Percentiles rank a stretch among this genome's conserved stretches.
Evolutionary conservation across 2,888 invertebrate genomes (phyloP).

Genomic region (Pollenia amentaria): DNA sequence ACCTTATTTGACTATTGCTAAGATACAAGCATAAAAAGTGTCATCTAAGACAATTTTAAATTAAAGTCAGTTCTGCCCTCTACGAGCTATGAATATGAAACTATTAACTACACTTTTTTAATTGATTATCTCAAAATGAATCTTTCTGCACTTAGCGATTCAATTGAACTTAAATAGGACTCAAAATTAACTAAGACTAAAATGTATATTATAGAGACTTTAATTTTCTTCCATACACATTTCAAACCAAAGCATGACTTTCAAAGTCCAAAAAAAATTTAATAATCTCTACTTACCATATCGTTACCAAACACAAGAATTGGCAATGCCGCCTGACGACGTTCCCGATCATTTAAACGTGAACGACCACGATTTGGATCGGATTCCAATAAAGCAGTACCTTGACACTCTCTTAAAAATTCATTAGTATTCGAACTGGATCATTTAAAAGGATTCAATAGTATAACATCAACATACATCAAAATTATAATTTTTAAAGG

Average conservation of each 20-base stretch:
- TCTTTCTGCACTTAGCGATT: too few relatives aligned
- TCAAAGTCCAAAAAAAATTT: conserved; percentile 72
- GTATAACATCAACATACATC: conserved; percentile 75
- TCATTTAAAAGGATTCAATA: conserved; percentile 66
- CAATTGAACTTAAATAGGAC: too few relatives aligned
- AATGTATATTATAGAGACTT: too few relatives aligned
- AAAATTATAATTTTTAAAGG: conserved; percentile 70
- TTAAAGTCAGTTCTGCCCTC: too few relatives aligned
- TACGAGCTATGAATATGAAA: too few relatives aligned
- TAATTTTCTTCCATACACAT: background rate
- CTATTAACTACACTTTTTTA: too few relatives aligned
- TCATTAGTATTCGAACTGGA: conserved; percentile 92
- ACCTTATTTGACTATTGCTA: too few relatives aligned
- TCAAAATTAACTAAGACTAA: too few relatives aligned
- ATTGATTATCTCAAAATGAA: too few relatives aligned
- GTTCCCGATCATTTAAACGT: conserved; percentile 91
- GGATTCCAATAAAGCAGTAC: conserved; percentile 85
- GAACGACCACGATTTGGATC: conserved; percentile 85
- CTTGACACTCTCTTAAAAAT: conserved; percentile 90
- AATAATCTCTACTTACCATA: conserved; percentile 86
- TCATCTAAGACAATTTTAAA: too few relatives aligned
- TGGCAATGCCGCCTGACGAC: conserved; percentile 94
- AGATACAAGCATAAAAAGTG: too few relatives aligned
- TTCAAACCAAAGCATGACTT: background rate
- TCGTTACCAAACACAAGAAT: conserved; percentile 96